Conservation (phyloP, 1,140 invertebrate genomes). For the Rhynchophorus ferrugineus region DNA sequence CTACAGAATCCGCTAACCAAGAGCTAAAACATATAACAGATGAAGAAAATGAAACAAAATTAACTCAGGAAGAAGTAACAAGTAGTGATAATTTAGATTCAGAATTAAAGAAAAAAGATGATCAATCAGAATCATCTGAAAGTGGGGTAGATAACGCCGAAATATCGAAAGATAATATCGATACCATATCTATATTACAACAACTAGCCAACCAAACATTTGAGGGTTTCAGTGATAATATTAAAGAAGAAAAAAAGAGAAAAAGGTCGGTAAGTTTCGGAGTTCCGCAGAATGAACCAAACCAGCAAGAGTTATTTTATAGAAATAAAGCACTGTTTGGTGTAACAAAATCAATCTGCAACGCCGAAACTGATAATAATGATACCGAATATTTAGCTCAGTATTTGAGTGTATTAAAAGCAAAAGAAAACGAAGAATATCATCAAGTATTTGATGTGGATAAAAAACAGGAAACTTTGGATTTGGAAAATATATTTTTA, state of each 20-base stretch:
- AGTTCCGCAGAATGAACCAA: not conserved
- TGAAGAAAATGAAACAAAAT: not conserved
- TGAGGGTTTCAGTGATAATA: slow-evolving; percentile 4
- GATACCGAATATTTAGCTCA: slow-evolving; percentile 6
- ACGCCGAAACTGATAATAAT: slow-evolving; percentile 4
- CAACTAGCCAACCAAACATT: not conserved
- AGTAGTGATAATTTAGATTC: not conserved
- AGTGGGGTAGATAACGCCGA: not conserved
- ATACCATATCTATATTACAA: not conserved
- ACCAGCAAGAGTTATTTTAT: slow-evolving; percentile 16
- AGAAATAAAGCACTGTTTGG: slow-evolving; percentile 29
- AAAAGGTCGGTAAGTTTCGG: not conserved
- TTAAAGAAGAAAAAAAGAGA: slow-evolving; percentile 4
- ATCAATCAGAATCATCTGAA: not conserved
- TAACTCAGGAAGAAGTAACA: not conserved
- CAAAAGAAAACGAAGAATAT: not conserved
- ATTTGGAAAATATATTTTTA: slow-evolving; percentile 30
- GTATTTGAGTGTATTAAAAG: slow-evolving; percentile 13
- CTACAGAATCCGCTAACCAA: not conserved
- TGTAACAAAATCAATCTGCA: slow-evolving; percentile 21
- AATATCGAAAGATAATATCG: not conserved
- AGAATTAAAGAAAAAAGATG: not conserved
- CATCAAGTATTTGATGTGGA: not conserved
- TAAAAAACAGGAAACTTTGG: not conserved
- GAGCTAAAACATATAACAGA: not conserved